Conservation (phyloP, 1,140 invertebrate species). For the Lepidurus couesii region DNA sequence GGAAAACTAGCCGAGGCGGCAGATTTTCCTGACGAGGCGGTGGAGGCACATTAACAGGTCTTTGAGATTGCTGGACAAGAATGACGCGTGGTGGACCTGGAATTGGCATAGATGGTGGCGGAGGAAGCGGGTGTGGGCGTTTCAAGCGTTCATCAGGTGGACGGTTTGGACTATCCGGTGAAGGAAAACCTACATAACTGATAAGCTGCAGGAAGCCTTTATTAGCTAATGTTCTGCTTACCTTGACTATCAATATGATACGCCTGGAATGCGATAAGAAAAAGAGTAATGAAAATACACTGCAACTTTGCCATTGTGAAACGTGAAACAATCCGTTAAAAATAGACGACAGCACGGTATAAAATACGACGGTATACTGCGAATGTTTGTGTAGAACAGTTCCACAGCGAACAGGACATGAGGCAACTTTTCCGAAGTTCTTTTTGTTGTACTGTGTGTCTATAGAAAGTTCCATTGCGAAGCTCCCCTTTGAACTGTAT, state of each 20-base stretch:
- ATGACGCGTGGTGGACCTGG: background rate
- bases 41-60: background rate
- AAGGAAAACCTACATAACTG: background rate
- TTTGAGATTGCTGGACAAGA: background rate
- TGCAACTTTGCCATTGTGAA: background rate
- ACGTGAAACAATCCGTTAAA: background rate
- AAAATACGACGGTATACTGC: background rate
- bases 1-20: background rate
- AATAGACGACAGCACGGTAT: background rate
- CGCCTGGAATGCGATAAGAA: background rate
- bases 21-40: background rate
- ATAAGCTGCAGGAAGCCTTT: background rate
- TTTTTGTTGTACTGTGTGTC: no score
- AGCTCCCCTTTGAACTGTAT: no score
- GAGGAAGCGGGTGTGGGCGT: background rate
- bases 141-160: background rate
- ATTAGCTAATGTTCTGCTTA: background rate
- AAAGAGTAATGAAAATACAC: background rate
- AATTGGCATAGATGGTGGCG: background rate
- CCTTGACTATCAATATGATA: conserved; percentile 5
- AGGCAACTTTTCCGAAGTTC: no score
- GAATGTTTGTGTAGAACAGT: background rate
- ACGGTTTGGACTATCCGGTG: background rate
- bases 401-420: background rate
- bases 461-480: no score